Base-by-base conservation (phyloP, 2,113 vertebrate genomes). In the Phocoena sinus region DNA sequence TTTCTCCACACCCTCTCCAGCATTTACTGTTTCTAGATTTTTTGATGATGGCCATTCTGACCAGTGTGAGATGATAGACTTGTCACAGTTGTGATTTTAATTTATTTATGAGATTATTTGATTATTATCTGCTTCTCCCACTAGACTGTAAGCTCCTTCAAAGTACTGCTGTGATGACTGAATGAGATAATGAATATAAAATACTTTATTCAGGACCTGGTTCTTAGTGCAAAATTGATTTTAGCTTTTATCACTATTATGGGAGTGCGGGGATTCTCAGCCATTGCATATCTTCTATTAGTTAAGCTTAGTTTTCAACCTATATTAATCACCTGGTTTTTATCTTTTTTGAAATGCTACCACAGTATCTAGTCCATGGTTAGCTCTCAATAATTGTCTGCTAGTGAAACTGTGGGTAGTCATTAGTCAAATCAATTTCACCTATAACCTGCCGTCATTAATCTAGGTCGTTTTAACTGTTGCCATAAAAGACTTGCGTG, bases 71-170 rank as follows among this genome's bases (percentile, higher is more conserved):
- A 50, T 50, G 50, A 50, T 4, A 96, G 80, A 91, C 44, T 80
- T 65, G 81, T 81, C 33, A 94, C 65, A 93, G 89, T 81, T 94
- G 68, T 25, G 60, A 84, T 94, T 95, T 96, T 96, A 96, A 96
- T 94, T 96, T 90, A 95, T 95, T 92, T 92, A 94, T 95, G 76
- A 95, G 28, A 91, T 94, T 96, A 93, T 94, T 97, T 94, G 58
- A 96, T 96, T 94, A 83, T 95, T 95, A 53, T 96, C 60, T 92
- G 36, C 23, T 88, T 96, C 70, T 67, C 60, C 76, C 70, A 65
- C 33, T 67, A 96, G 82, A 96, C 9, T 63, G 1, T 86, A 93
- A 96, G 44, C 31, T 44, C 80, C 58, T 96, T 96, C 65, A 96
- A 96, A 97, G 44, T 92, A 80, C 41, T 92, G 20, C 81, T 91